Percentiles rank a stretch among this genome's conserved stretches.
Conservation (phyloP, 2,797 vertebrate species). For the Urosaurus nigricauda region DNA sequence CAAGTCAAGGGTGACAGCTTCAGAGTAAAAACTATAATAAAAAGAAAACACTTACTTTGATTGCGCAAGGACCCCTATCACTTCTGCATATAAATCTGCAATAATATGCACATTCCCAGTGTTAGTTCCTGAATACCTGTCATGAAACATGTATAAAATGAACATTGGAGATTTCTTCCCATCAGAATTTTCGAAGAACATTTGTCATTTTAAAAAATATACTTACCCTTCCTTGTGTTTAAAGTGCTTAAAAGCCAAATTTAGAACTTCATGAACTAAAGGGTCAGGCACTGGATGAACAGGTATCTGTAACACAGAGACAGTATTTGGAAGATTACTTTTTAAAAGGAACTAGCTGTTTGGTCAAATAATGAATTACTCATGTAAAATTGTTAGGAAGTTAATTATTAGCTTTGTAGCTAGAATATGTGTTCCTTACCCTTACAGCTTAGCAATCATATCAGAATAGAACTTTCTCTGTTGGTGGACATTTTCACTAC, state of each 20-base stretch:
- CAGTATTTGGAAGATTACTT: too few species aligned
- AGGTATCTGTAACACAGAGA: slow-evolving; percentile 88
- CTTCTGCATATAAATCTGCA: slow-evolving; percentile 98
- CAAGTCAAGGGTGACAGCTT: not conserved
- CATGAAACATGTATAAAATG: slow-evolving; percentile 19
- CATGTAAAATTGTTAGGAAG: too few species aligned
- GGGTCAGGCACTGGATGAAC: slow-evolving; percentile 99
- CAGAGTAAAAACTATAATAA: not conserved
- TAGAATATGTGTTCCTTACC: not conserved
- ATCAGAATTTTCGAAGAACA: not conserved
- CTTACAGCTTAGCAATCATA: not conserved
- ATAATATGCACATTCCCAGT: slow-evolving; percentile 99
- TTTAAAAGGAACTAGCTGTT: too few species aligned
- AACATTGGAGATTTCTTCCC: not conserved
- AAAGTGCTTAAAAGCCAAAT: slow-evolving; percentile 99
- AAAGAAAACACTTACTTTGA: slow-evolving; percentile 88
- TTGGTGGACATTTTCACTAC: not conserved
- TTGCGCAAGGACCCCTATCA: slow-evolving; percentile 97
- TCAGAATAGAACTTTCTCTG: not conserved
- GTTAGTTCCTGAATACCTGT: slow-evolving; percentile 98
- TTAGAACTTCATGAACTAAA: slow-evolving; percentile 99
- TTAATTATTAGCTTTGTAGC: too few species aligned
- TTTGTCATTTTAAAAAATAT: slow-evolving; percentile 31
- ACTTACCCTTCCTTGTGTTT: slow-evolving; percentile 99
- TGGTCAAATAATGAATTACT: too few species aligned